These are phyloP conservation scores for Hypselothyrea guttata DNA, from an alignment of 2,888 invertebrate species.

Conservation along the genomic window DNA sequence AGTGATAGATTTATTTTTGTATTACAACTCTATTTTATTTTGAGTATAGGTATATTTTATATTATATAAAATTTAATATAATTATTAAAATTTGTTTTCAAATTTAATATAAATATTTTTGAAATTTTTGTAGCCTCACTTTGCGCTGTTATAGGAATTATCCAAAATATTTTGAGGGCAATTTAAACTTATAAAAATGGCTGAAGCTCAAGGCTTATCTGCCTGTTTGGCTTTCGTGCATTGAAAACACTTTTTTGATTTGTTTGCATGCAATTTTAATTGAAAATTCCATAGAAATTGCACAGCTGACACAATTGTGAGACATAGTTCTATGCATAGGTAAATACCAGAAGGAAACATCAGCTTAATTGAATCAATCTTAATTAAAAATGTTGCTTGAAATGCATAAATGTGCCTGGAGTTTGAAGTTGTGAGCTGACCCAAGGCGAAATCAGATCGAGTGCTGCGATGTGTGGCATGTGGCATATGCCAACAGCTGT, in stretches of 20 bases:
- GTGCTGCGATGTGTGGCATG: too few species aligned
- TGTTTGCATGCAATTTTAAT: slow-evolving; percentile 43
- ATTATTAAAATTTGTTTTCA: too few species aligned
- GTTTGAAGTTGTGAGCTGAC: slow-evolving; percentile 1
- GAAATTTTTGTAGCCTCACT: too few species aligned
- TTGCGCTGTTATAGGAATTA: too few species aligned
- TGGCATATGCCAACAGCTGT: slow-evolving; percentile 70
- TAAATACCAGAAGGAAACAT: slow-evolving; percentile 25
- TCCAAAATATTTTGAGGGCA: too few species aligned
- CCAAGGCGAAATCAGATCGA: slow-evolving; percentile 1
- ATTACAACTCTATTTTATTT: too few species aligned
- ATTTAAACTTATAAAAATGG: too few species aligned
- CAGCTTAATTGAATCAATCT: slow-evolving; percentile 66
- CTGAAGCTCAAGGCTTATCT: too few species aligned
- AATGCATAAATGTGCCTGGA: slow-evolving; percentile 43
- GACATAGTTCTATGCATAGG: slow-evolving; percentile 6
- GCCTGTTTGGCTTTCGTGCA: neutral
- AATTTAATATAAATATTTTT: too few species aligned
- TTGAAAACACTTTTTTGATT: slow-evolving; percentile 9
- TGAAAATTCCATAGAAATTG: slow-evolving; percentile 36
- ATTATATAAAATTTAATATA: too few species aligned
- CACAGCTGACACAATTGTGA: slow-evolving; percentile 19
- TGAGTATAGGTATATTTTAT: too few species aligned
- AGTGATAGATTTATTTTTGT: too few species aligned
- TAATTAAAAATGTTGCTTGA: slow-evolving; percentile 62